Percentiles rank a stretch among this genome's conserved stretches.
These are phyloP conservation scores for Caenorhabditis wallacei DNA, from an alignment of 2,888 invertebrate genomes.

Conservation along the genomic window DNA sequence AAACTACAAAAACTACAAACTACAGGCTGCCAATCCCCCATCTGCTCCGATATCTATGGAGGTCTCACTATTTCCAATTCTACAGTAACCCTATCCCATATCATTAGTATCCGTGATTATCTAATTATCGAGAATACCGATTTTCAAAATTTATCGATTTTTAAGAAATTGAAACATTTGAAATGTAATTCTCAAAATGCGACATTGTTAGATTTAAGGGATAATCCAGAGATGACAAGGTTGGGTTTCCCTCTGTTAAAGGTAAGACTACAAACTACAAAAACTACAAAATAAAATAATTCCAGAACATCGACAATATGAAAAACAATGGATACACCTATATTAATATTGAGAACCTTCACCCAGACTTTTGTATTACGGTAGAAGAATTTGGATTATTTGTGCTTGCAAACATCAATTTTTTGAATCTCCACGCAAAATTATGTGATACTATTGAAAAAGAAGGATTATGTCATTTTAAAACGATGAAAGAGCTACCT, in stretches of 20 bases:
- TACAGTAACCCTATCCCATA: background rate
- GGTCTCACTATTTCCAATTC: background rate
- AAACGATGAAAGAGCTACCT: background rate
- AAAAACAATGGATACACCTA: background rate
- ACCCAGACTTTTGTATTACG: background rate
- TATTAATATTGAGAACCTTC: background rate
- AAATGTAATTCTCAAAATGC: background rate
- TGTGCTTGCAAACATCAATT: background rate
- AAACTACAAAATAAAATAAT: too few species aligned
- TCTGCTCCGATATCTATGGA: background rate
- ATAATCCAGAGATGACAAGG: background rate
- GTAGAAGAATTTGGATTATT: background rate
- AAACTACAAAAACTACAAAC: too few species aligned
- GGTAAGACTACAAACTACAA: background rate
- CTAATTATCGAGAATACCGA: background rate
- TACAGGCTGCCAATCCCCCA: background rate
- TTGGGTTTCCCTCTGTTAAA: background rate
- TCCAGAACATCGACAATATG: too few species aligned
- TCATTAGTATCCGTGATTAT: background rate
- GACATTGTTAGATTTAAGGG: background rate
- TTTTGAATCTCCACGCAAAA: background rate
- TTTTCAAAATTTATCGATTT: conserved; percentile 5
- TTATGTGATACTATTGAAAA: background rate
- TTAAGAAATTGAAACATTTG: background rate
- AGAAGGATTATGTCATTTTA: background rate